phyloP scores from a whole-genome alignment of 2,113 vertebrate genomes.

The Cynoglossus semilaevis region DNA sequence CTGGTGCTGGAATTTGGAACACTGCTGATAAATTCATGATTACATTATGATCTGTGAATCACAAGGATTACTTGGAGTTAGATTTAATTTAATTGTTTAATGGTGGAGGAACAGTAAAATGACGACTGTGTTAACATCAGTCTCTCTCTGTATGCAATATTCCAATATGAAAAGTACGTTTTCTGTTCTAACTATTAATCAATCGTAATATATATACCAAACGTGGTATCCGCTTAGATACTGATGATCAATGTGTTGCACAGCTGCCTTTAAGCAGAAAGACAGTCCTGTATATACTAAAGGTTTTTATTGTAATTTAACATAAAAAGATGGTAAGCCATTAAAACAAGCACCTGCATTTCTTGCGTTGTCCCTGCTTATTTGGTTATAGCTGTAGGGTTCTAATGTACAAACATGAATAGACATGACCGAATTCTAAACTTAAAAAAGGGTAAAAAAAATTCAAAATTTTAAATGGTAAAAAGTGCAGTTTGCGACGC shows the following conservation, averaged over 20 bases:
- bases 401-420: too few species aligned
- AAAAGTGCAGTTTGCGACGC: too few species aligned
- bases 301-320: slow-evolving; percentile 71
- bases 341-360: slow-evolving; percentile 19
- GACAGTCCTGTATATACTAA: slow-evolving; percentile 65
- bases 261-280: slow-evolving; percentile 51
- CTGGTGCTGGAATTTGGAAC: slow-evolving; percentile 45
- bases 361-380: slow-evolving; percentile 26
- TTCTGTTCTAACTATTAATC: slow-evolving; percentile 25
- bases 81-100: slow-evolving; percentile 34
- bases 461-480: not conserved
- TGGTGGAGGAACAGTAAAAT: slow-evolving; percentile 49
- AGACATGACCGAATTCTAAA: too few species aligned
- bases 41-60: slow-evolving; percentile 36
- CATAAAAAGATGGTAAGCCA: slow-evolving; percentile 55
- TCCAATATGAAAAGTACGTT: slow-evolving; percentile 5
- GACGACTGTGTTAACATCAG: slow-evolving; percentile 21
- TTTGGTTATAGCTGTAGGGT: not conserved
- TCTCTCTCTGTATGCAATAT: slow-evolving; percentile 12
- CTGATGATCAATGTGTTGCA: slow-evolving; percentile 52
- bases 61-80: slow-evolving; percentile 29
- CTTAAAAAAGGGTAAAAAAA: too few species aligned
- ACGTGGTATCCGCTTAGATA: slow-evolving; percentile 38
- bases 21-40: slow-evolving; percentile 53
- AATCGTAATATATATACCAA: slow-evolving; percentile 22